Conservation (phyloP, 2,797 vertebrate species). For the Poecilia wingei region DNA sequence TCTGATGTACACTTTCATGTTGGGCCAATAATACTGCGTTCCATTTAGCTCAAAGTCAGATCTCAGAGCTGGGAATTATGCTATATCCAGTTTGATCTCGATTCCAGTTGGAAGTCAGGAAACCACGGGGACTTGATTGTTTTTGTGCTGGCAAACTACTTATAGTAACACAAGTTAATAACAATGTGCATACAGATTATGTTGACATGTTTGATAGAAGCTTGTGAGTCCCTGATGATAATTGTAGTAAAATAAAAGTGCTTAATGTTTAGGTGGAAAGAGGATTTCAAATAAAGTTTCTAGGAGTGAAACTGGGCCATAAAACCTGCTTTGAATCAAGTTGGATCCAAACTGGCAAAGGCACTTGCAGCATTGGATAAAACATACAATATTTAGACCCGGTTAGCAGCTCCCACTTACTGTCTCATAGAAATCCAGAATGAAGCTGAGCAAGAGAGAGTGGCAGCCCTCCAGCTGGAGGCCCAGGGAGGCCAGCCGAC, state of each 20-base stretch:
- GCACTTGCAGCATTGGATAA: not conserved
- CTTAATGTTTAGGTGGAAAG: not conserved
- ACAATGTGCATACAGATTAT: not conserved
- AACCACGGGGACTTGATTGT: not conserved
- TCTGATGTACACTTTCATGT: not conserved
- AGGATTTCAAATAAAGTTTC: not conserved
- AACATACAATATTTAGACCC: not conserved
- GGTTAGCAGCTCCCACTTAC: slow-evolving; percentile 70
- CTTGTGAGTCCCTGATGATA: not conserved
- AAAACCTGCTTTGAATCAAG: not conserved
- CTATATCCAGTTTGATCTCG: not conserved
- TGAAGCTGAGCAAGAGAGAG: slow-evolving; percentile 86
- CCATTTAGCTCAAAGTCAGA: slow-evolving; percentile 1
- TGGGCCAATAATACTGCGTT: not conserved
- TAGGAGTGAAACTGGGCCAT: not conserved
- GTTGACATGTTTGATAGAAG: not conserved
- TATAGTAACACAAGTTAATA: not conserved
- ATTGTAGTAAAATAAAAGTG: not conserved
- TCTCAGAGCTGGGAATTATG: not conserved
- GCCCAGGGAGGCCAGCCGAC: slow-evolving; percentile 81
- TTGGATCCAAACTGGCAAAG: not conserved
- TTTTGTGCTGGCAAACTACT: not conserved
- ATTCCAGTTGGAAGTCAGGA: slow-evolving; percentile 2
- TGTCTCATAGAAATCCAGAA: slow-evolving; percentile 93
- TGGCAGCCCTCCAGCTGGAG: slow-evolving; percentile 85